Conservation (phyloP, 53 echinoderm and acorn worm genomes). For the Holothuria leucospilota region DNA sequence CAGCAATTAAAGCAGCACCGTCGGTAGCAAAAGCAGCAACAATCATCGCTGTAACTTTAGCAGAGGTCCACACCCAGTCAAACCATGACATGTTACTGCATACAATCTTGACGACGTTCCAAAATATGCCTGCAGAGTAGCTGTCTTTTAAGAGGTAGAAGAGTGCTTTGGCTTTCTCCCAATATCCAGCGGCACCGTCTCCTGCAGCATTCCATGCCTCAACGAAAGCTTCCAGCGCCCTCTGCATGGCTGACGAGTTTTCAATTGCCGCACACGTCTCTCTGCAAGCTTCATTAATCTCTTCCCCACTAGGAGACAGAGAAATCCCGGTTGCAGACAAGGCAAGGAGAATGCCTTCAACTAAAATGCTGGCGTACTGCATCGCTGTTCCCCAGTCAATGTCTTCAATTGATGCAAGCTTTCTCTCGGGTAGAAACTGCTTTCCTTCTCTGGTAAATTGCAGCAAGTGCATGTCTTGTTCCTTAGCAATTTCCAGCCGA, state of each 20-base stretch:
- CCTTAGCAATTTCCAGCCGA: slow-evolving; percentile 24
- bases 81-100: slow-evolving; percentile 28
- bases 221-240: slow-evolving; percentile 21
- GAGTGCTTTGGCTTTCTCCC: slow-evolving; percentile 26
- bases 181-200: not conserved
- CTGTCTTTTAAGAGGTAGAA: slow-evolving; percentile 30
- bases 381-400: slow-evolving; percentile 14
- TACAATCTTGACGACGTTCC: slow-evolving; percentile 15
- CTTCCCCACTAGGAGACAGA: not conserved
- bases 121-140: slow-evolving; percentile 1
- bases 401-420: not conserved
- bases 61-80: slow-evolving; percentile 28
- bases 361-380: slow-evolving; percentile 42
- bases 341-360: slow-evolving; percentile 36
- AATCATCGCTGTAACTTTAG: slow-evolving; percentile 47
- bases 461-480: slow-evolving; percentile 20
- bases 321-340: slow-evolving; percentile 36
- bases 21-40: slow-evolving; percentile 38
- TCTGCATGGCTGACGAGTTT: not conserved
- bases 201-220: slow-evolving; percentile 33
- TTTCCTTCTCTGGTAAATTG: slow-evolving; percentile 31
- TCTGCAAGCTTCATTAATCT: not conserved
- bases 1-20: slow-evolving; percentile 36
- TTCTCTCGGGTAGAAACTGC: not conserved
- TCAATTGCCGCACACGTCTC: not conserved